Evolutionary conservation across 2,797 vertebrate genomes (phyloP).

Genomic region (Neomorphus geoffroyi): DNA sequence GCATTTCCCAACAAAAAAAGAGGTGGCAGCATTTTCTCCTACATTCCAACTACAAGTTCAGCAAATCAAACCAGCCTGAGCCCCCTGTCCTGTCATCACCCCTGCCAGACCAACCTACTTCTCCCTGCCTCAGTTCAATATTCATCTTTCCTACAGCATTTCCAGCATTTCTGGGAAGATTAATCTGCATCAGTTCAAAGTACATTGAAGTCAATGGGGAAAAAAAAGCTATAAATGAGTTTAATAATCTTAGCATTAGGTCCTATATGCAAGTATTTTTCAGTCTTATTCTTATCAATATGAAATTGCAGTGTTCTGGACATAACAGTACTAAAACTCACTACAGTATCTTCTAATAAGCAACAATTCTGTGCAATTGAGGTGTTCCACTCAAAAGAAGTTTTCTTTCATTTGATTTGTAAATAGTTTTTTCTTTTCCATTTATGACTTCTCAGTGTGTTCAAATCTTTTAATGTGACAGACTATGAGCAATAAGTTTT

Average conservation of each 20-base stretch:
- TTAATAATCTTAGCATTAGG: not conserved
- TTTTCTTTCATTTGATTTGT: slow-evolving; percentile 34
- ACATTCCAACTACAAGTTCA: not conserved
- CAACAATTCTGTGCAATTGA: not conserved
- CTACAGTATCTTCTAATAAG: not conserved
- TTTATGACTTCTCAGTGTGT: not conserved
- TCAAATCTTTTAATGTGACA: slow-evolving; percentile 32
- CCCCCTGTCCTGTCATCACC: not conserved
- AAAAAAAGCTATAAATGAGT: not conserved
- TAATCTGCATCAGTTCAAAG: not conserved
- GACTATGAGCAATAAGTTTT: slow-evolving; percentile 21
- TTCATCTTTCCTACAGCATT: not conserved
- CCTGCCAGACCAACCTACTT: not conserved
- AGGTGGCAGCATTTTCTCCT: not conserved
- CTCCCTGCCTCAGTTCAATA: not conserved
- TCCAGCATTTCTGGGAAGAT: not conserved
- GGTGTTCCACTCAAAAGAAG: not conserved
- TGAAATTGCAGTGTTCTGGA: not conserved
- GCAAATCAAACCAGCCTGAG: slow-evolving; percentile 13
- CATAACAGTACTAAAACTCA: not conserved
- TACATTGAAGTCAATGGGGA: not conserved
- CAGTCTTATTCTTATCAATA: not conserved
- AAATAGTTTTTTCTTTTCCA: slow-evolving; percentile 36
- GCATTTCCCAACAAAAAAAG: slow-evolving; percentile 21
- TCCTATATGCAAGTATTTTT: not conserved